Evolutionary conservation across 2,797 vertebrate genomes (phyloP).

Genomic region (Pristis pectinata): DNA sequence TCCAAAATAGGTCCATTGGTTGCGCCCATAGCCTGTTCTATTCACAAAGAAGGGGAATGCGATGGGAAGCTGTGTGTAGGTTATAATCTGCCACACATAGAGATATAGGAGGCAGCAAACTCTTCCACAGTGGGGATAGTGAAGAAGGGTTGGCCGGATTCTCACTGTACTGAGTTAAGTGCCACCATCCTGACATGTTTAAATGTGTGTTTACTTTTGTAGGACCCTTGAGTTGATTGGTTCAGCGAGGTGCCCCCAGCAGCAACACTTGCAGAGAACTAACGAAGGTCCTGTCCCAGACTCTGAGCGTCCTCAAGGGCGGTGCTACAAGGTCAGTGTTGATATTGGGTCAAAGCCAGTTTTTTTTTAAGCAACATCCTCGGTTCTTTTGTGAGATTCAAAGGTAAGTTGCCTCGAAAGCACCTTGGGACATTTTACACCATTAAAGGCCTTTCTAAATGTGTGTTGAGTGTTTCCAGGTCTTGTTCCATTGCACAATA

Average conservation of each 20-base stretch:
- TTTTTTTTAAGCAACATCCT: not conserved
- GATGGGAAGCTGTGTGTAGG: no score
- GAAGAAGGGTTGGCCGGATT: not conserved
- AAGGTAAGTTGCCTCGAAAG: not conserved
- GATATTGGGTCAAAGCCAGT: not conserved
- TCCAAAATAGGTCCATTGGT: no score
- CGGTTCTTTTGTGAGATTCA: not conserved
- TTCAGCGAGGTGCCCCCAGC: not conserved
- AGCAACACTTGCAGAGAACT: not conserved
- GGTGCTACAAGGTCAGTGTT: not conserved
- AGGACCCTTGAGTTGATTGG: not conserved
- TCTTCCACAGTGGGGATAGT: not conserved
- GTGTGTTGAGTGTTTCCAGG: no score
- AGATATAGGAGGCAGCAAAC: not conserved
- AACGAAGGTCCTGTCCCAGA: not conserved
- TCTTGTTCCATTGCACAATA: no score
- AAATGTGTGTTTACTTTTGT: not conserved
- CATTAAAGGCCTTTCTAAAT: not conserved
- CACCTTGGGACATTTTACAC: not conserved
- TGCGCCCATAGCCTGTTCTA: no score
- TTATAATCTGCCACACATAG: no score
- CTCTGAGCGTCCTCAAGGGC: not conserved
- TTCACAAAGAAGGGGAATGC: no score
- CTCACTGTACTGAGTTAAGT: not conserved
- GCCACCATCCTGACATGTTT: not conserved